phyloP scores from a whole-genome alignment of 2,113 vertebrate genomes.

The Actinemys pallida region DNA sequence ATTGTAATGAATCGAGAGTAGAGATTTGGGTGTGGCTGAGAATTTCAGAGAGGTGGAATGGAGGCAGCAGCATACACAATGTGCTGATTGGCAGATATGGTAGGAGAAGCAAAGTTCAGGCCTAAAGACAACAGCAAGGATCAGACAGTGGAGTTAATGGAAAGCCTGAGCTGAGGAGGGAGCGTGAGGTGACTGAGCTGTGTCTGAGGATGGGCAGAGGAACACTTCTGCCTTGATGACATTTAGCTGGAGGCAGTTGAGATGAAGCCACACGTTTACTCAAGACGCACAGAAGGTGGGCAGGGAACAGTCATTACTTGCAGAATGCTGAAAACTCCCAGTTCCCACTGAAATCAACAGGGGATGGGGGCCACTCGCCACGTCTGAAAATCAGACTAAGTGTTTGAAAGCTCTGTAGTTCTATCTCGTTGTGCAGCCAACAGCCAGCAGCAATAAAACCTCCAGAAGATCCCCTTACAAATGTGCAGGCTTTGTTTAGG shows the following conservation, averaged over 20 bases:
- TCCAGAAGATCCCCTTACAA: not conserved
- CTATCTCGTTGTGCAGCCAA: not conserved
- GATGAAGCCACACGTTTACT: not conserved
- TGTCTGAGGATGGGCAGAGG: not conserved
- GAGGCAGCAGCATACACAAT: rapidly evolving
- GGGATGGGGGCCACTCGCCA: not conserved
- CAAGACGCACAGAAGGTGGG: not conserved
- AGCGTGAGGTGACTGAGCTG: not conserved
- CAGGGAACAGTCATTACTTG: not conserved
- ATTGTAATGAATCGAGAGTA: not conserved
- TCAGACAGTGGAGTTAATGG: not conserved
- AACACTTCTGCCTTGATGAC: not conserved
- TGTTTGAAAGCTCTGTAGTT: not conserved
- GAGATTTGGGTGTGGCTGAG: not conserved
- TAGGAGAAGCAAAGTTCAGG: not conserved
- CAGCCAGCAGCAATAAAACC: not conserved
- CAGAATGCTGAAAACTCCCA: not conserved
- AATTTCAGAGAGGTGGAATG: not conserved
- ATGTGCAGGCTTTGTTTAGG: not conserved
- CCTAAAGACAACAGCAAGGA: rapidly evolving
- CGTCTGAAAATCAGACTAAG: too few species aligned
- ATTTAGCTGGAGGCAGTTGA: not conserved
- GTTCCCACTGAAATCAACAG: too few species aligned
- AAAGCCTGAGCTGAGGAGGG: not conserved
- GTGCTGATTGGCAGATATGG: not conserved